These are phyloP conservation scores for Pogonophryne albipinna DNA, from an alignment of 2,797 vertebrate species.

Conservation along the genomic window DNA sequence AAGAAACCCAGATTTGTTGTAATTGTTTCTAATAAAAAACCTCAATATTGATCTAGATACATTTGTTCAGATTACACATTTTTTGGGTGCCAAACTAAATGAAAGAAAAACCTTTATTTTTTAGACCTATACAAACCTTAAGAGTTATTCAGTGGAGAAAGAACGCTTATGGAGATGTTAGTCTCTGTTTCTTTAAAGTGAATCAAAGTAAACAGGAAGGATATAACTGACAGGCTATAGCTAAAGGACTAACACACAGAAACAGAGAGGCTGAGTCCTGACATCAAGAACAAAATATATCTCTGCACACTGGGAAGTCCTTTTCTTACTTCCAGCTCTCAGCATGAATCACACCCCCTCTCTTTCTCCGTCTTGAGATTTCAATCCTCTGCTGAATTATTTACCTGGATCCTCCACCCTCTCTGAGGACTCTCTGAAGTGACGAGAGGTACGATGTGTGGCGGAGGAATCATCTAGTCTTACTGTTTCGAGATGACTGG, in stretches of 20 bases:
- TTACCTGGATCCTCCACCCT: conserved; percentile 53
- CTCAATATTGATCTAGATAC: neutral
- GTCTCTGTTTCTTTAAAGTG: neutral
- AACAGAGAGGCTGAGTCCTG: conserved; percentile 15
- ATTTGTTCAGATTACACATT: neutral
- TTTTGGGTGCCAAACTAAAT: too few relatives aligned
- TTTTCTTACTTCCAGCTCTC: conserved; percentile 16
- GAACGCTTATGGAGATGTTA: neutral
- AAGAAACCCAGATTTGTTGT: neutral
- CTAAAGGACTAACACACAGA: conserved; percentile 10
- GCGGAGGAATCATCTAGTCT: conserved; percentile 41
- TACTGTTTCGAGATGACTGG: conserved; percentile 32
- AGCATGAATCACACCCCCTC: conserved; percentile 27
- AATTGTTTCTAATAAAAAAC: neutral
- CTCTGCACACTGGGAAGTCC: neutral
- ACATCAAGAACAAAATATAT: conserved; percentile 36
- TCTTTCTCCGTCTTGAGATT: conserved; percentile 34
- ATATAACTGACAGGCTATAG: neutral
- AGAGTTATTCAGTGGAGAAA: neutral
- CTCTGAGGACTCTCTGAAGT: conserved; percentile 53
- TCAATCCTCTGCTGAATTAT: conserved; percentile 60
- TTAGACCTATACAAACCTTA: neutral
- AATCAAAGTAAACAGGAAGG: conserved; percentile 1
- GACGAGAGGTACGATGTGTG: conserved; percentile 63
- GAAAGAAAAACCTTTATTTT: neutral